phyloP scores from a whole-genome alignment of 2,888 invertebrate species.

The Thyatira batis region DNA sequence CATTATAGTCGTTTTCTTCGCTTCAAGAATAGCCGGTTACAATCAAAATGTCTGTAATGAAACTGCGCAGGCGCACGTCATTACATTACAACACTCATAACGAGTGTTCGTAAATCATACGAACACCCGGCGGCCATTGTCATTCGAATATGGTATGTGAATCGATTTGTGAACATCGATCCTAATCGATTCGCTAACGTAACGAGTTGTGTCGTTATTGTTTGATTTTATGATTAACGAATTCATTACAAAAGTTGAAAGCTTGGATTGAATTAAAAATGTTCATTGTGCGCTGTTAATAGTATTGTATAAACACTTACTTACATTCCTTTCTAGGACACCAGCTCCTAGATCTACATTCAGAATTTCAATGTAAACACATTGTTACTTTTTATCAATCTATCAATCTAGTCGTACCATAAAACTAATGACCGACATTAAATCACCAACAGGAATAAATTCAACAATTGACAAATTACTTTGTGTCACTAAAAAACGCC shows the following conservation, averaged over 20 bases:
- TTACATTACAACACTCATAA: constrained; percentile 71
- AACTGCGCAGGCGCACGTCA: constrained; percentile 70
- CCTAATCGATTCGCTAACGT: constrained; percentile 58
- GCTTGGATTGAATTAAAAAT: background rate
- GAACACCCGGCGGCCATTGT: constrained; percentile 73
- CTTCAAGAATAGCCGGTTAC: constrained; percentile 29
- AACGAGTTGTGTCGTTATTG: constrained; percentile 38
- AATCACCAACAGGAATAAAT: background rate
- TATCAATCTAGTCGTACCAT: background rate
- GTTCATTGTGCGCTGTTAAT: background rate
- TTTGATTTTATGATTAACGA: constrained; percentile 1
- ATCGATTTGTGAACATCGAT: constrained; percentile 50
- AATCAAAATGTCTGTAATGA: constrained; percentile 52
- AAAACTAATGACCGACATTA: background rate
- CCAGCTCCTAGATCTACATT: background rate
- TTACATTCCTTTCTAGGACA: background rate
- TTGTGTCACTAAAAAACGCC: background rate
- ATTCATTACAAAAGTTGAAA: background rate
- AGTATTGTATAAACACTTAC: background rate
- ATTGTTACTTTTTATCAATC: no score
- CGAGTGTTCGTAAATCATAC: constrained; percentile 75
- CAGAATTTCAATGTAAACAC: no score
- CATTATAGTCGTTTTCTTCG: background rate
- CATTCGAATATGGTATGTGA: constrained; percentile 42
- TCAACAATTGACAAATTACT: constrained; percentile 11